Base-by-base conservation (phyloP, 2,113 vertebrate genomes). In the Cavia porcellus region DNA sequence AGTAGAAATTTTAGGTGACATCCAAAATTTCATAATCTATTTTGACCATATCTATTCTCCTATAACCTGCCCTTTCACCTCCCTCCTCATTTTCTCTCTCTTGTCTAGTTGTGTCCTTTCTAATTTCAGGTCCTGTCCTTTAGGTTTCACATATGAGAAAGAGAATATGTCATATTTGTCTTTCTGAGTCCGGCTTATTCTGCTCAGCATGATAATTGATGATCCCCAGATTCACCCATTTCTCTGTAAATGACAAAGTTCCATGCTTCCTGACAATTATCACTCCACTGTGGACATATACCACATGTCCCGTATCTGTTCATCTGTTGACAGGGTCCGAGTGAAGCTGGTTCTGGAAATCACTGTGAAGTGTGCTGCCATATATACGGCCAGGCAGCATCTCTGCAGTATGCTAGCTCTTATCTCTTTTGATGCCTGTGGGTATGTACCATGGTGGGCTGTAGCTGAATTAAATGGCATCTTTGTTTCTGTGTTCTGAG, bases 1-100 rank as follows among this genome's bases (percentile, higher is more conserved):
- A 90, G 38, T 74, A 47, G 66, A 86, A 74, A 94, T 75, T 81
- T 61, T 92, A 47, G 62, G 90, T 79, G 95, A 92, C 19, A 94
- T 47, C 28, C 35, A 50, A 80, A 92, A 79, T 35, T 57, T 87
- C 62, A 30, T 47, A 77, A 15, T 15, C 28, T 79, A 79, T 79
- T 79, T 30, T 79, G 75, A 79, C 13, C 45, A 79, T 47, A 32
- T 50, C 25, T 9, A 30, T 50, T 28, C 13, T 22, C 22, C 42
- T 75, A 28, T 32, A 50, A 47, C 75, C 13, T 17, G 7, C 75
- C 45, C 45, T 77, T 79, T 30, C 25, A 30, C 42, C 24, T 22
- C 42, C 24, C 24, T 45, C 72, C 10, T 77, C 28, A 28, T 28
- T 47, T 47, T 47, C 42, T 77, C 30, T 10, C 24, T 47, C 45